Base-by-base conservation (phyloP, 2,888 invertebrate genomes). In the Drosophila diplacantha region DNA sequence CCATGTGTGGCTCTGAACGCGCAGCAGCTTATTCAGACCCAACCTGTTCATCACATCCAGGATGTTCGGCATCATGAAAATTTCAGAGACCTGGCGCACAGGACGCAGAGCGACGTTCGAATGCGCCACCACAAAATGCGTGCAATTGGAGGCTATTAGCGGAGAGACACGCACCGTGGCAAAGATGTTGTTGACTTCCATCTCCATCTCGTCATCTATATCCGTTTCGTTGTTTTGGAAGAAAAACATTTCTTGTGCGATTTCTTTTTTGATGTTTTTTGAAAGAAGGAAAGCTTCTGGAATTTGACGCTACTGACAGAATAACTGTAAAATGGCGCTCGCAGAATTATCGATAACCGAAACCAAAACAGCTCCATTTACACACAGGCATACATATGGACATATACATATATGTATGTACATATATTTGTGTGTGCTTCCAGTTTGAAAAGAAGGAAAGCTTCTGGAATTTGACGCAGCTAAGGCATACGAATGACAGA, bases 1-100 rank as follows among this genome's bases (percentile, higher is more conserved):
- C 78, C 78, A 83, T 0, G 78, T 60, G 44, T 75, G 73, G 59
- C 81, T 81, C 49, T 78, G 81, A n/a, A 78, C n/a, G 3, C 78
- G 75, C 31, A 64, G 41, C 50, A 83, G 8, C 0, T 47, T 35
- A 7, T 51, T 59, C 3, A 78, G 9, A 1, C 61, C 37, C 47
- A 78, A 8, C 0, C 24, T 38, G 0, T 50, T 38, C 83, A 78
- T 78, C 2, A 31, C 29, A 0, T 26, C 1, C 18, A 54, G 6
- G 8, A 81, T 73, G 11, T 68, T 46, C 0, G 65, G 65, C 9
- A 78, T 26, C 34, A 78, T 55, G 1, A 5, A 16, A 2, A 75
- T 60, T 24, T 83, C 83, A 3, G 6, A 16, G 2, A 73, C 16
- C 1, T 51, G 38, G 3, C 73, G 61, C 0, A 26, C 63, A 1